Conservation (phyloP, 2,888 invertebrate genomes). For the Eupelmus urozonus region DNA sequence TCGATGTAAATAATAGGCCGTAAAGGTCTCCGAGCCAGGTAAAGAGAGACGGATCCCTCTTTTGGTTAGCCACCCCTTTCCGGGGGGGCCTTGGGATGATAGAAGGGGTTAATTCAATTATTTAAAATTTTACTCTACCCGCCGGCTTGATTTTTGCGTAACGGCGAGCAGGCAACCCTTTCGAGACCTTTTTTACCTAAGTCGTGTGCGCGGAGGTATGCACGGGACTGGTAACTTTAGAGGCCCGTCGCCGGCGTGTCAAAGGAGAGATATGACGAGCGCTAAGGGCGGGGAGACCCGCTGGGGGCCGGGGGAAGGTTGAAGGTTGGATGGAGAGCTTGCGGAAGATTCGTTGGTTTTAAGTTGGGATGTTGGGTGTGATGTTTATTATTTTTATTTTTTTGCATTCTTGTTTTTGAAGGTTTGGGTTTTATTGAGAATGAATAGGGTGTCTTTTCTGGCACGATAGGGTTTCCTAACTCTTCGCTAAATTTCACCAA, state of each 20-base stretch:
- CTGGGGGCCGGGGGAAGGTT: not conserved
- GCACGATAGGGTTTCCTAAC: too few species aligned
- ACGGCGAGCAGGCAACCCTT: constrained; percentile 65
- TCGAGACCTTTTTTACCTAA: not conserved
- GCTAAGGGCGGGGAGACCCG: not conserved
- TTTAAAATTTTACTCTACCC: constrained; percentile 74
- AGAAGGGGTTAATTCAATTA: constrained; percentile 76
- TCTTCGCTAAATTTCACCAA: too few species aligned
- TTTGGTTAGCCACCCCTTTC: constrained; percentile 3
- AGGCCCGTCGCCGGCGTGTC: constrained; percentile 57
- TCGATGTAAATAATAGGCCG: constrained; percentile 69
- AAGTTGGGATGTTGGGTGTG: too few species aligned
- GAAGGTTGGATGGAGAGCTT: not conserved
- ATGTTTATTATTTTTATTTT: too few species aligned
- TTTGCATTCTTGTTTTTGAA: too few species aligned
- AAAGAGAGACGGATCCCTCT: not conserved
- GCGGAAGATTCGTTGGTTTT: not conserved
- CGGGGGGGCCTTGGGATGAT: too few species aligned
- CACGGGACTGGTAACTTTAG: constrained; percentile 71
- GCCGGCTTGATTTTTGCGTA: constrained; percentile 72
- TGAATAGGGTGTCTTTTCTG: too few species aligned
- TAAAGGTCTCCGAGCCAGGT: constrained; percentile 46
- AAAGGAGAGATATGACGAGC: constrained; percentile 38
- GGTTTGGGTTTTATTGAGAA: too few species aligned
- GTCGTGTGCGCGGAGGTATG: constrained; percentile 55